phyloP scores from a whole-genome alignment of 2,888 invertebrate genomes.

The Heliconius ethilla region DNA sequence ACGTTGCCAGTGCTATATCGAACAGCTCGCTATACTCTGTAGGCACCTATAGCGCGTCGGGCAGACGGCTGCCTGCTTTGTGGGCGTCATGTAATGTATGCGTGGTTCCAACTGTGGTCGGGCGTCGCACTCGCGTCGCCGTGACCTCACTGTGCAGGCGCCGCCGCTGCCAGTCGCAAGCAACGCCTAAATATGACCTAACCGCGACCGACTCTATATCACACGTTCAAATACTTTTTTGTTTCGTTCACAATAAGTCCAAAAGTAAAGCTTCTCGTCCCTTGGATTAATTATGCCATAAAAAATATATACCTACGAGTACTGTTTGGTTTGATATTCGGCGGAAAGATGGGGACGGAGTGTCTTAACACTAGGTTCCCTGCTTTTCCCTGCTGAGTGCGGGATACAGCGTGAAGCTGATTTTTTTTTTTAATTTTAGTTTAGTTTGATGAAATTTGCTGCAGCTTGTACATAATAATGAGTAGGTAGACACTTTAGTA shows the following conservation, averaged over 20 bases:
- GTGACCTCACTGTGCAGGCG: constrained; percentile 71
- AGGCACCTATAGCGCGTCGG: constrained; percentile 53
- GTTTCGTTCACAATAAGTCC: constrained; percentile 24
- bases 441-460: neutral
- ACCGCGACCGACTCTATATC: constrained; percentile 48
- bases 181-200: constrained; percentile 69
- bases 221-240: constrained; percentile 29
- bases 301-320: no score
- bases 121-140: constrained; percentile 64
- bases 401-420: no score
- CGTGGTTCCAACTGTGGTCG: constrained; percentile 59
- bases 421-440: no score
- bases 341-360: neutral
- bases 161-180: constrained; percentile 50
- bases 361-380: no score
- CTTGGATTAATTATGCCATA: neutral
- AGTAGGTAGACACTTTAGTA: neutral
- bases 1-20: constrained; percentile 66
- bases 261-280: neutral
- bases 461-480: neutral
- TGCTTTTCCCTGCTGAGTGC: no score
- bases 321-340: neutral
- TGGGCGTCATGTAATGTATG: constrained; percentile 74
- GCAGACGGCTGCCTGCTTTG: constrained; percentile 62
- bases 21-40: constrained; percentile 61